Base-by-base conservation (phyloP, 1,140 invertebrate species). In the Drosophila willistoni region DNA sequence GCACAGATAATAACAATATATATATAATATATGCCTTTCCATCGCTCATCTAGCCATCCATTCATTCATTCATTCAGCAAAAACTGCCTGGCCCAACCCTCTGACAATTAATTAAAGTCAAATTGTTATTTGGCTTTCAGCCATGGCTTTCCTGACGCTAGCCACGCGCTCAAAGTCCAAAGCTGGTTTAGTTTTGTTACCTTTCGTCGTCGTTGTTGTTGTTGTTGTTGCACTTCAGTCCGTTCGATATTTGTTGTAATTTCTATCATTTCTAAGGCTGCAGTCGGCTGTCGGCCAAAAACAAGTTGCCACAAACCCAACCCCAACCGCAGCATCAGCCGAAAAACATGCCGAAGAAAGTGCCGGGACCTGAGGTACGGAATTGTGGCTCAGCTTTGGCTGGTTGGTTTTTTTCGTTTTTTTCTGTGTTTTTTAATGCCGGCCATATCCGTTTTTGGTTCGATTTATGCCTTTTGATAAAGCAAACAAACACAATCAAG, bases 401-500 rank as follows among this genome's bases (percentile, higher is more conserved):
- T 57, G 57, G 34, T 64, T 72, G 34, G 41, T 9, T 36, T 36
- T n/a, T n/a, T n/a, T n/a, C n/a, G 34, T 41, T 44, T 63, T 68
- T 71, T 29, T 29, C 0, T 29, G 6, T 29, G 29, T n/a, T 29
- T 64, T 71, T 89, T 84, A 79, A 64, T 74, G 80, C 74, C 81
- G 74, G 41, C 82, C 79, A 84, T 89, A 89, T 89, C 84, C 84
- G 84, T 89, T 89, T 89, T 90, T 89, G 77, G 74, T 71, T 84
- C 84, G 80, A 89, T 89, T 89, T 84, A 89, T 89, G 84, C 84
- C 80, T 84, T 75, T 79, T 77, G 84, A 84, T 89, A 79, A 81
- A 67, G 59, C 68, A 68, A 65, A 64, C 54, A 79, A 70, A 63
- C 71, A 63, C 64, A 77, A 44, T 7, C 71, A 76, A 66, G 42